Conservation (phyloP, 2,797 vertebrate species). For the Benthosema pterotum region DNA sequence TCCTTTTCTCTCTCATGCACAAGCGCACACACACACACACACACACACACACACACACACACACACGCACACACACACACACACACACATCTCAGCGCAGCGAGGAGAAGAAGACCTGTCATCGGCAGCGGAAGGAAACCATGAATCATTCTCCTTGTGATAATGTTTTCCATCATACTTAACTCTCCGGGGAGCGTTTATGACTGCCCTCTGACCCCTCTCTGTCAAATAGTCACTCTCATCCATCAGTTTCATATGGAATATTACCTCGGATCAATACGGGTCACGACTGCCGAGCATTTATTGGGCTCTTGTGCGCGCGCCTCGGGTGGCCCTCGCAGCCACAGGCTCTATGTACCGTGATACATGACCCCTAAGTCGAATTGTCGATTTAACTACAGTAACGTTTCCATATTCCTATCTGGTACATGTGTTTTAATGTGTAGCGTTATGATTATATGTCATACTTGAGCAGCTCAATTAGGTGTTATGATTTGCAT, state of each 20-base stretch:
- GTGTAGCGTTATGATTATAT: neutral
- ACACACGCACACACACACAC: neutral
- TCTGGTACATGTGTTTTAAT: neutral
- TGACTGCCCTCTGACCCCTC: conserved; percentile 60
- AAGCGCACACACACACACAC: conserved; percentile 14
- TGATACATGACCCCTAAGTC: neutral
- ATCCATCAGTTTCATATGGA: conserved; percentile 70
- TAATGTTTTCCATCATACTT: conserved; percentile 67
- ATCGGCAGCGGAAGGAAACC: conserved; percentile 38
- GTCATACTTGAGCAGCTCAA: neutral
- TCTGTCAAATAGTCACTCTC: conserved; percentile 63
- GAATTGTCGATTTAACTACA: neutral
- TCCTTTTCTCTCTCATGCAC: neutral
- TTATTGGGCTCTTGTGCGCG: conserved; percentile 30
- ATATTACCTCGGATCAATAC: conserved; percentile 72
- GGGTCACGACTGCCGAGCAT: conserved; percentile 57
- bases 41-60: conserved; percentile 2
- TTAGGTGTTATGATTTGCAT: too few species aligned
- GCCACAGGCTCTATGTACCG: neutral
- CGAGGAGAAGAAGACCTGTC: conserved; percentile 35
- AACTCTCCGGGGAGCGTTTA: conserved; percentile 59
- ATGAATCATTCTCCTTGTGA: conserved; percentile 60
- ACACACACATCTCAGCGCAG: conserved; percentile 4
- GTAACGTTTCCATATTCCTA: neutral
- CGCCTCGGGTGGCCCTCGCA: conserved; percentile 7